Base-by-base conservation (phyloP, 2,888 invertebrate genomes). In the Pristionchus entomophagus region DNA sequence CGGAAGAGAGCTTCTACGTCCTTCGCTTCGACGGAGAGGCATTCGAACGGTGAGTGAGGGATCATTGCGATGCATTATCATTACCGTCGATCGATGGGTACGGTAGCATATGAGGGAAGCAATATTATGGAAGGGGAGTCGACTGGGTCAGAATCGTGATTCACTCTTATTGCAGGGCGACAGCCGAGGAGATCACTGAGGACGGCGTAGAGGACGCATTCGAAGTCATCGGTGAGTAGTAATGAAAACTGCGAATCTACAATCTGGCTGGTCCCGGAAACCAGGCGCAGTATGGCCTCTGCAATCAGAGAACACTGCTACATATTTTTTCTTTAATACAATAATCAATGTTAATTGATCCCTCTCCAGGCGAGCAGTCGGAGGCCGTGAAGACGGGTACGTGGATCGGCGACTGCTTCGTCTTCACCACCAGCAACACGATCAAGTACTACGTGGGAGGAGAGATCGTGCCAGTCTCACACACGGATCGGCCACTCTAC, bases 361-460 rank as follows among this genome's bases (percentile, higher is more conserved):
- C 32, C 62, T 78, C 38, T 3, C 1, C 69, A 89, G 92, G 92
- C 65, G 93, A 93, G 85, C 91, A 91, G 41, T 6, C 87, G 10
- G 93, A 93, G 86, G 84, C 81, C 22, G 91, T 93, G 19, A 90
- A 90, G 86, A 93, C 93, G 14, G 93, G 89, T 4, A 89, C 92
- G 86, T 93, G 93, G 93, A 90, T 93, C 85, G 93, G 99, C 6
- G 99, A 99, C 94, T 99, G 99, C 94, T 99, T 99, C 94, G 98
- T 99, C 91, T 99, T 99, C 95, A 99, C 99, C 0, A 99, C 99
- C 94, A 96, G 97, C 49, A 99, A 99, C 94, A 95, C 99, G 87
- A 96, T 99, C 89, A 99, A 99, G 94, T 99, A 99, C 94, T 99
- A 98, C 94, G 99, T 99, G 29, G 99, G 99, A 45, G 99, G 99